phyloP scores from a whole-genome alignment of 2,797 vertebrate species.

The Bradypodion ventrale region DNA sequence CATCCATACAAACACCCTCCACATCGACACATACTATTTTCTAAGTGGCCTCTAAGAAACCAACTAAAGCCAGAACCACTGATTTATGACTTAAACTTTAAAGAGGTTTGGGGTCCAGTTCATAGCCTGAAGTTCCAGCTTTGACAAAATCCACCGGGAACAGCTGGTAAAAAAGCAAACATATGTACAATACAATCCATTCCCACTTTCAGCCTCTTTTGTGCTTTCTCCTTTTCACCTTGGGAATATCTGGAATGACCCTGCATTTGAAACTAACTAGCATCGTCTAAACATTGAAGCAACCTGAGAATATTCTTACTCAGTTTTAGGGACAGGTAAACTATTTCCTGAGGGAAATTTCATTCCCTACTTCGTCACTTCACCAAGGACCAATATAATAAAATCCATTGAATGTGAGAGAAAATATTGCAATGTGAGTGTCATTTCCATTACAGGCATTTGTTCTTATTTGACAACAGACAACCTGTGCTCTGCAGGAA shows the following conservation, averaged over 20 bases:
- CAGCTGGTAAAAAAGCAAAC: too few relatives aligned
- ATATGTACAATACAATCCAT: too few relatives aligned
- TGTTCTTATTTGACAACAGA: constrained; percentile 20
- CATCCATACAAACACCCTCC: neutral
- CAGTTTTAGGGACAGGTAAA: neutral
- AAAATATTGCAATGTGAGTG: neutral
- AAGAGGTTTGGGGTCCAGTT: neutral
- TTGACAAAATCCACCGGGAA: too few relatives aligned
- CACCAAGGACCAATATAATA: neutral
- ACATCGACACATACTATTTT: neutral
- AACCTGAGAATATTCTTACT: too few relatives aligned
- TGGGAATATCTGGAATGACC: neutral
- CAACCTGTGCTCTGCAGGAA: neutral
- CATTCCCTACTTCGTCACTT: too few relatives aligned
- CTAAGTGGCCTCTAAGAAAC: neutral
- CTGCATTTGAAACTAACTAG: neutral
- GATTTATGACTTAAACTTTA: neutral
- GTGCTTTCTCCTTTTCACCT: neutral
- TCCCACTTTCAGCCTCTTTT: too few relatives aligned
- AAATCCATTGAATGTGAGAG: neutral
- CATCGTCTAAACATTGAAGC: too few relatives aligned
- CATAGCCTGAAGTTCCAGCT: neutral
- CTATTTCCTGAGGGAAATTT: neutral
- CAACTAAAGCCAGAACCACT: neutral
- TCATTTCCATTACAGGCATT: constrained; percentile 1